Evolutionary conservation across 1,140 invertebrate species (phyloP), one percentile per base, ranked within the genome.

Genomic region (Batillaria attramentaria): DNA sequence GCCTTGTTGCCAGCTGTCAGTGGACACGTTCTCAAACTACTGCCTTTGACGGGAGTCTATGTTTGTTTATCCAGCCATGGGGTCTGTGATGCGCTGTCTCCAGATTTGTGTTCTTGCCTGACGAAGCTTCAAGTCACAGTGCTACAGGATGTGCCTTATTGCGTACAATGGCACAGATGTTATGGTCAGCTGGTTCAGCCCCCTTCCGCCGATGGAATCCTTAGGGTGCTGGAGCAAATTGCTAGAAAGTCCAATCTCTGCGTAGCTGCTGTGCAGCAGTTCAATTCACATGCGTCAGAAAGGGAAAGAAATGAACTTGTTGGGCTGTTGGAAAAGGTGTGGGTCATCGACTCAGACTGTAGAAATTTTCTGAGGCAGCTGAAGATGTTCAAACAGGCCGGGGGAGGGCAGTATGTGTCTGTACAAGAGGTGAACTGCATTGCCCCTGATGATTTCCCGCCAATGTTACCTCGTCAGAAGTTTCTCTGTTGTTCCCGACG

Each of bases 141-240:
- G 28, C 41, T 77, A 10, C 35, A 24, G 18, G 24, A 68, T 5
- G 62, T 65, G n/a, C 31, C 42, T 5, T 68, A 42, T 31, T 31
- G 66, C 31, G 18, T 24, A 3, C 33, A 77, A 3, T 31, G 69
- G 18, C 28, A 41, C 41, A 24, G 24, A 4, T n/a, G 37, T 33
- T 20, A 50, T 39, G 75, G 75, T 28, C 20, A 6, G 18, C 39
- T 77, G 10, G 54, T 77, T 43, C 75, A 68, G 39, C 69, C 39
- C 42, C 65, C 75, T 4, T 68, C 3, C 28, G 31, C 35, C 28
- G 20, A 10, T 0, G 75, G 75, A 20, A 31, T 77, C n/a, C 18
- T 77, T 6, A 35, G 33, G 42, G 39, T 6, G 18, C 42, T 77
- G 35, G 24, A 65, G 20, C 16, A 42, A 31, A 46, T 77, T 4